A percentile compares a stretch with the other conserved stretches of the same genome.
phyloP scores from a whole-genome alignment of 2,113 vertebrate species.

The Oreotrochilus melanogaster region DNA sequence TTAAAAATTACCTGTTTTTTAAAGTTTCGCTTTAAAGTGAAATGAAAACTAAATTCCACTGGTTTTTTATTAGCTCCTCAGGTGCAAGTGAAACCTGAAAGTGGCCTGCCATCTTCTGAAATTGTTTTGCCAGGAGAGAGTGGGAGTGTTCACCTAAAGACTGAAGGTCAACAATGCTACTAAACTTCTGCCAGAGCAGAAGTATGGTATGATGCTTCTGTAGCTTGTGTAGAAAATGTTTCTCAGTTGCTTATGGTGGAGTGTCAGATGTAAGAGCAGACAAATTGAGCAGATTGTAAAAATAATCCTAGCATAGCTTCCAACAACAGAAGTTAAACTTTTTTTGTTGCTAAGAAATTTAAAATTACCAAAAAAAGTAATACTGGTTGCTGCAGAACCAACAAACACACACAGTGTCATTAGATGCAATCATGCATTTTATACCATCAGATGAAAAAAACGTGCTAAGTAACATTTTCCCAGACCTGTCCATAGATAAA shows the following conservation, averaged over 20 bases:
- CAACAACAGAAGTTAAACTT: constrained; percentile 56
- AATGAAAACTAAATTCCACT: neutral
- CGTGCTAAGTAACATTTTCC: neutral
- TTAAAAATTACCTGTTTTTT: neutral
- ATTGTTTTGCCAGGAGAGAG: neutral
- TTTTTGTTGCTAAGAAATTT: constrained; percentile 57
- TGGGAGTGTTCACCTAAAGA: neutral
- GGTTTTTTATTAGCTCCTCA: neutral
- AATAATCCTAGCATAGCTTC: constrained; percentile 56
- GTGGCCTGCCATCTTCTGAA: neutral
- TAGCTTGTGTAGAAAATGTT: constrained; percentile 51
- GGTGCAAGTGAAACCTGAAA: neutral
- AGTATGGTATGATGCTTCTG: neutral
- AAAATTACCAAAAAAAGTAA: neutral
- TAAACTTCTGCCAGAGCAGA: neutral
- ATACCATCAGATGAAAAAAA: constrained; percentile 16
- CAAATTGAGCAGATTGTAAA: constrained; percentile 59
- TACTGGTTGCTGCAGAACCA: constrained; percentile 4
- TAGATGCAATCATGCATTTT: neutral
- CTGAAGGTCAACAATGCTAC: neutral
- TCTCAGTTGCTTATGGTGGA: constrained; percentile 38
- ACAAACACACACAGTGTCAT: neutral
- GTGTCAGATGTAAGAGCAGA: constrained; percentile 56
- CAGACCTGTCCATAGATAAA: constrained; percentile 6
- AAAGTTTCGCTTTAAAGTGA: neutral